Conservation (phyloP, 1,140 invertebrate genomes). For the Aporrectodea caliginosa region DNA sequence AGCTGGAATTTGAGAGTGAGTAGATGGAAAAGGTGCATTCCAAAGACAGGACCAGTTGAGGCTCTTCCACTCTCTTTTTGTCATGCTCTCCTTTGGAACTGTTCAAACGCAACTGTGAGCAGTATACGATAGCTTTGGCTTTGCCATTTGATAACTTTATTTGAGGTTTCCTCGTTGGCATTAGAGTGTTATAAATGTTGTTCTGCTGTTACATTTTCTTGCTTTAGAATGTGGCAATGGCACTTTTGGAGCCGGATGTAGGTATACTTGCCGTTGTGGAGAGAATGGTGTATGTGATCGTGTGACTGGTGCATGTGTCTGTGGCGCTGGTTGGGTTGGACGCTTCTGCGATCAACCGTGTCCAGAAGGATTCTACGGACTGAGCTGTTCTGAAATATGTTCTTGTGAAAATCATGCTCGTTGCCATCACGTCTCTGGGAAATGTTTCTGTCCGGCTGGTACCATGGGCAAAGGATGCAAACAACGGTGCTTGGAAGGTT, state of each 20-base stretch:
- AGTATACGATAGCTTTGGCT: no score
- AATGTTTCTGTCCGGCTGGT: slow-evolving; percentile 64
- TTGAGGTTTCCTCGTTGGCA: no score
- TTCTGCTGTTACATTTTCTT: no score
- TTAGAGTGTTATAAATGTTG: no score
- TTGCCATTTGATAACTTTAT: no score
- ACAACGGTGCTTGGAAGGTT: not conserved
- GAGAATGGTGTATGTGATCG: slow-evolving; percentile 13
- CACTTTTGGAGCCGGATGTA: not conserved
- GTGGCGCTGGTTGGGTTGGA: slow-evolving; percentile 64
- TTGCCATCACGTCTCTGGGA: slow-evolving; percentile 76
- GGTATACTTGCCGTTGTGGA: not conserved
- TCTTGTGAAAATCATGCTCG: slow-evolving; percentile 62
- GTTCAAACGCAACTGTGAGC: no score
- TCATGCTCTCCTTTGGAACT: no score
- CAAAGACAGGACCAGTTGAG: no score
- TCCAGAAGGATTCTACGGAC: slow-evolving; percentile 73
- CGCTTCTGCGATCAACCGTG: slow-evolving; percentile 60
- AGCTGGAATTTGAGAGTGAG: no score
- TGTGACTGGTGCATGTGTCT: slow-evolving; percentile 71
- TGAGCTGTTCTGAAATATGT: slow-evolving; percentile 71
- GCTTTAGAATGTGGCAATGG: slow-evolving; percentile 1
- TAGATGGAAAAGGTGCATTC: no score
- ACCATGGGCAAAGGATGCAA: not conserved
- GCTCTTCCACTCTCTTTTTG: no score